Evolutionary conservation across 2,888 invertebrate genomes (phyloP).

Genomic region (Habroteleia sp.): DNA sequence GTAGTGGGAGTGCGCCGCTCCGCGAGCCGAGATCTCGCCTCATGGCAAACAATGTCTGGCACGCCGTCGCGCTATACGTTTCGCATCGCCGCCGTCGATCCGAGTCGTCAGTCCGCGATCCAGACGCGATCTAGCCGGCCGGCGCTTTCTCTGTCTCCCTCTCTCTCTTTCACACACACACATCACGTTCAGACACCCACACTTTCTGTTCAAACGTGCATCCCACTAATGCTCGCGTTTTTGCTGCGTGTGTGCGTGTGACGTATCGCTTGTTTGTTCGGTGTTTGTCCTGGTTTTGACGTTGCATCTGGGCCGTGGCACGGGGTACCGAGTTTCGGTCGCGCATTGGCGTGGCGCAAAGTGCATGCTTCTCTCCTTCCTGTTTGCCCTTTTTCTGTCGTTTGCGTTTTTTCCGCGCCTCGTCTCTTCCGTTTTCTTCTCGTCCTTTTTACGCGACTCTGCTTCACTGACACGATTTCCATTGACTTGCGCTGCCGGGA

Average conservation of each 20-base stretch:
- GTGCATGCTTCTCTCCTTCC: constrained; percentile 48
- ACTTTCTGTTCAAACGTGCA: constrained; percentile 6
- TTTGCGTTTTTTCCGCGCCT: constrained; percentile 19
- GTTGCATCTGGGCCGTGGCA: constrained; percentile 1
- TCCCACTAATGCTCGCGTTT: constrained; percentile 22
- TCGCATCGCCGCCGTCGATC: constrained; percentile 65
- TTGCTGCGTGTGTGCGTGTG: constrained; percentile 38
- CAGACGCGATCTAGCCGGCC: constrained; percentile 55
- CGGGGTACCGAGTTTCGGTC: background rate
- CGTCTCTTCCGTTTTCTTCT: constrained; percentile 32
- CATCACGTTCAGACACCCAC: background rate
- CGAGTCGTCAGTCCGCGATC: constrained; percentile 19
- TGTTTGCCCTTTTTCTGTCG: constrained; percentile 6
- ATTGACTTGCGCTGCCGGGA: constrained; percentile 65
- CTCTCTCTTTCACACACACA: no score
- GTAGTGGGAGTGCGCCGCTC: constrained; percentile 52
- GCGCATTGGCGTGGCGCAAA: constrained; percentile 8
- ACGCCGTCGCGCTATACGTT: constrained; percentile 76
- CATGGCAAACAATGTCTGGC: constrained; percentile 77
- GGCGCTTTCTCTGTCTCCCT: constrained; percentile 45
- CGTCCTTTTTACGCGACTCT: constrained; percentile 23
- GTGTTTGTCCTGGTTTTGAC: constrained; percentile 3
- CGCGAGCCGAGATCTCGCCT: constrained; percentile 61
- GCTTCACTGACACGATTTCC: constrained; percentile 55
- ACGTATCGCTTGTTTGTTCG: constrained; percentile 10